These are phyloP conservation scores for Carduelis carduelis DNA, from an alignment of 2,797 vertebrate species.

Conservation along the genomic window DNA sequence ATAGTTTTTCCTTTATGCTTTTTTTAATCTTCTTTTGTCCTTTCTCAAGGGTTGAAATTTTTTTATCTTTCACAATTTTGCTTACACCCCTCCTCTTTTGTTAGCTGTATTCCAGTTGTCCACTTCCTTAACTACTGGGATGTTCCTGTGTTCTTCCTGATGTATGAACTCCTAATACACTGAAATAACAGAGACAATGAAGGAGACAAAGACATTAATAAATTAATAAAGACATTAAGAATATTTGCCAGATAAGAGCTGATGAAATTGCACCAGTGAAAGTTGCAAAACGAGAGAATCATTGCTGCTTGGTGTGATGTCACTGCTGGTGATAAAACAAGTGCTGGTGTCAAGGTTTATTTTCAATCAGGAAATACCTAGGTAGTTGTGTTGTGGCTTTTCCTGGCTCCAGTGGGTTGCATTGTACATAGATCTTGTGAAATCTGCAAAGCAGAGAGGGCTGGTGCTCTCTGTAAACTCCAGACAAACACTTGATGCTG, in stretches of 20 bases:
- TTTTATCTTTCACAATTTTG: not conserved
- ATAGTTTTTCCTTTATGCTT: not conserved
- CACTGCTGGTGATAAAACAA: not conserved
- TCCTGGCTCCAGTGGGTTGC: not conserved
- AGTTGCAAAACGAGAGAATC: not conserved
- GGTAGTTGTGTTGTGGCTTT: not conserved
- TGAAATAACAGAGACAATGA: not conserved
- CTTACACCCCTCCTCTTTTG: not conserved
- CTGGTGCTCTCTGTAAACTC: not conserved
- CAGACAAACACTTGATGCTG: not conserved
- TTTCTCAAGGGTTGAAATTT: not conserved
- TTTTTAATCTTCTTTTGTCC: not conserved
- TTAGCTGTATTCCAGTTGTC: not conserved
- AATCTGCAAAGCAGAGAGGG: not conserved
- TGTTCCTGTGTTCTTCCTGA: not conserved
- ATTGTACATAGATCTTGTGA: not conserved
- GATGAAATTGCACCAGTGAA: not conserved
- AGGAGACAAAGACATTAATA: not conserved
- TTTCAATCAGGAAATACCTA: not conserved
- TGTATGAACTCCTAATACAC: not conserved
- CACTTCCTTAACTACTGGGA: not conserved
- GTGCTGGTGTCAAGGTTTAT: not conserved
- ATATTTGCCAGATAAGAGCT: not conserved
- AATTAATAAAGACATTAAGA: not conserved
- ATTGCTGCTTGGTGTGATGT: not conserved